Evolutionary conservation across 64 coral and sea anemone genomes (phyloP).

Genomic region (Montipora cactus): DNA sequence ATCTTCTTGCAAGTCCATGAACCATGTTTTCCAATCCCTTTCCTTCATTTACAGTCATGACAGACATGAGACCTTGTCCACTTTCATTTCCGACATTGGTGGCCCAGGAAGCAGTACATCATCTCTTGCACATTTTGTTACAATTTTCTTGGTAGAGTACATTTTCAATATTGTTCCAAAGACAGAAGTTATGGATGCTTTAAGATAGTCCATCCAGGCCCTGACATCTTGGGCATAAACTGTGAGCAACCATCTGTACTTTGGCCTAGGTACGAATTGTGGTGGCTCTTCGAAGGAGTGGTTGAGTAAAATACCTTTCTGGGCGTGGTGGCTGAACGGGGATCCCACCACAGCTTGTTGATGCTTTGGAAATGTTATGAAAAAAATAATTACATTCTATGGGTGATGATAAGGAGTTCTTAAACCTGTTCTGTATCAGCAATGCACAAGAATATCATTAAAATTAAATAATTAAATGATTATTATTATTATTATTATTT

Average conservation of each 20-base stretch:
- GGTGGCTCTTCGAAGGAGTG: constrained; percentile 11
- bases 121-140: constrained; percentile 62
- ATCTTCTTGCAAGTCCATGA: constrained; percentile 36
- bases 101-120: constrained; percentile 48
- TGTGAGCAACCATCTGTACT: constrained; percentile 20
- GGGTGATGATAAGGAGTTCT: too few species aligned
- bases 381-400: too few species aligned
- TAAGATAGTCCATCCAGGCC: constrained; percentile 1
- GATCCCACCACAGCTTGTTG: neutral
- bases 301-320: neutral
- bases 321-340: too few species aligned
- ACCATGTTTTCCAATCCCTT: constrained; percentile 42
- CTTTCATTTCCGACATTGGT: constrained; percentile 67
- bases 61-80: constrained; percentile 39
- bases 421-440: too few species aligned
- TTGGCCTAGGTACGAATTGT: constrained; percentile 17
- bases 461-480: too few species aligned
- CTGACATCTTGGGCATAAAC: constrained; percentile 52
- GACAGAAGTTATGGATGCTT: constrained; percentile 23
- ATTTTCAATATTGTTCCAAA: constrained; percentile 66
- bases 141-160: constrained; percentile 78
- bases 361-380: neutral
- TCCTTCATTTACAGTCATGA: constrained; percentile 52
- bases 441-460: too few species aligned
- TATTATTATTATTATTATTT: too few species aligned